phyloP scores from a whole-genome alignment of 2,888 invertebrate species.

The Lymantria dispar region DNA sequence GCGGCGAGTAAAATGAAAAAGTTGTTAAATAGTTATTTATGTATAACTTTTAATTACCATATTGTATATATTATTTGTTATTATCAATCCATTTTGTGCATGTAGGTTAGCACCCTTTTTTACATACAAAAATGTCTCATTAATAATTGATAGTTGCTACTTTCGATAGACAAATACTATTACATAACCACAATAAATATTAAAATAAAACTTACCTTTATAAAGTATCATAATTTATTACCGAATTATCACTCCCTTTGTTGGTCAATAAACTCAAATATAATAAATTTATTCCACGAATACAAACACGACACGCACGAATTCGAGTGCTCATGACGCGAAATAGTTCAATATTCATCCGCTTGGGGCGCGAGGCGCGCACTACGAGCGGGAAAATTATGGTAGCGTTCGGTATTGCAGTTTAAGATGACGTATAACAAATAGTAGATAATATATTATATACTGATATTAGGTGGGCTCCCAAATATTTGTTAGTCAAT shows the following conservation, averaged over 20 bases:
- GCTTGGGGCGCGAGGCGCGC: slow-evolving; percentile 40
- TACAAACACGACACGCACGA: slow-evolving; percentile 59
- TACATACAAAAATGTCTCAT: slow-evolving; percentile 38
- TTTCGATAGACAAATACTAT: slow-evolving; percentile 34
- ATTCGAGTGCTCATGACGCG: slow-evolving; percentile 54
- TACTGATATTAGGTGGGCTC: background rate
- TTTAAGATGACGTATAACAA: background rate
- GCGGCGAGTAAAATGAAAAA: background rate
- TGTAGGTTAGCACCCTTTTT: background rate
- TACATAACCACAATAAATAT: slow-evolving; percentile 57
- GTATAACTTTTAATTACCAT: background rate
- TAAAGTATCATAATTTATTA: slow-evolving; percentile 28
- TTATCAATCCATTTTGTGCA: background rate
- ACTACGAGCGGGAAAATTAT: slow-evolving; percentile 43
- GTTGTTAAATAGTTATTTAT: background rate
- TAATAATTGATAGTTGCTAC: slow-evolving; percentile 32
- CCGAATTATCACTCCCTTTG: slow-evolving; percentile 30
- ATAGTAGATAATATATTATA: background rate
- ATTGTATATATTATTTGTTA: background rate
- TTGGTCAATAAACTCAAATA: slow-evolving; percentile 32
- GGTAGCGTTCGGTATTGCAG: slow-evolving; percentile 28
- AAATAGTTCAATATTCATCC: slow-evolving; percentile 47
- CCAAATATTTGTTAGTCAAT: too few species aligned
- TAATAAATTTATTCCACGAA: slow-evolving; percentile 45
- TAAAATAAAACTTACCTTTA: slow-evolving; percentile 54